phyloP scores from a whole-genome alignment of 2,113 vertebrate genomes.

The Bombycilla garrulus region DNA sequence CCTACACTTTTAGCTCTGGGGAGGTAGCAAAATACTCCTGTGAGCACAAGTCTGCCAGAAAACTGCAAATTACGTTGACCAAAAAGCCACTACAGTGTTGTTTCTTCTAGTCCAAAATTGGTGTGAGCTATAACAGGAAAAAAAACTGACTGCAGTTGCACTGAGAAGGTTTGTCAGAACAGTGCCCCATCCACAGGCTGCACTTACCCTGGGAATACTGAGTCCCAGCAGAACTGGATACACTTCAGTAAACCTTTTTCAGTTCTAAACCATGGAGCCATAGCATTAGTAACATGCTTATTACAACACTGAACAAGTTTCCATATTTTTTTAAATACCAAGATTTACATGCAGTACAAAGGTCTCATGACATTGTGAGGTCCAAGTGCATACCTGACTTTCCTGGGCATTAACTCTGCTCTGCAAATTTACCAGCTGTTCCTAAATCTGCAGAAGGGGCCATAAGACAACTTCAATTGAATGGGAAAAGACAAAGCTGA shows the following conservation, averaged over 20 bases:
- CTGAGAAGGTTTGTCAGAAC: not conserved
- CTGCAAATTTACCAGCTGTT: not conserved
- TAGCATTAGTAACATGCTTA: not conserved
- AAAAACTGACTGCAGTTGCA: not conserved
- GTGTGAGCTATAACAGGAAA: not conserved
- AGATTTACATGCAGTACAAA: not conserved
- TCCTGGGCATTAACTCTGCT: not conserved
- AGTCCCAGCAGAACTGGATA: not conserved
- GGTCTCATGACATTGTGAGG: not conserved
- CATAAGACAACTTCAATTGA: not conserved
- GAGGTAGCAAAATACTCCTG: slow-evolving; percentile 3
- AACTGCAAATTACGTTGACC: not conserved
- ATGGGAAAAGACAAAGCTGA: not conserved
- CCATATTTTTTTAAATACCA: accelerated
- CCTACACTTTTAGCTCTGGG: slow-evolving; percentile 28
- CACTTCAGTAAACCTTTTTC: not conserved
- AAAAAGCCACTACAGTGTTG: not conserved
- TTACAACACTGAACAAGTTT: not conserved
- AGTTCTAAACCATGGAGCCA: not conserved
- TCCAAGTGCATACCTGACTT: not conserved
- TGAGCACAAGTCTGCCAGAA: not conserved
- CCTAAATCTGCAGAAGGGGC: not conserved
- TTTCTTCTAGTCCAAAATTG: slow-evolving; percentile 23
- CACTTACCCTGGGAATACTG: not conserved
- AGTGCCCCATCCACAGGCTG: not conserved